These are phyloP conservation scores for Manduca sexta DNA, from an alignment of 1,140 invertebrate genomes.

Conservation along the genomic window DNA sequence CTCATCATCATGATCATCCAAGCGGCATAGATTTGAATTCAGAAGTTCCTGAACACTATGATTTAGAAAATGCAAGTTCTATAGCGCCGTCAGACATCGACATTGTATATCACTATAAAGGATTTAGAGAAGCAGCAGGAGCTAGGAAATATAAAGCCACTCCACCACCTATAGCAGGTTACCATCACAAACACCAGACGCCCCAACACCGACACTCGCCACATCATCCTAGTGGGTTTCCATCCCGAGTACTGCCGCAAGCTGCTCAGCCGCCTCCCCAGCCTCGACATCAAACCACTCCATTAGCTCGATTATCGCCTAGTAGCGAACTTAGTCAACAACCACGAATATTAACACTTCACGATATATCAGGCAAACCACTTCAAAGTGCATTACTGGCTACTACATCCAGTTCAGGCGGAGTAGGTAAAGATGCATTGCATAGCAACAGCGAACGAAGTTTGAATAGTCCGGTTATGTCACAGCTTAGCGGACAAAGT, in stretches of 20 bases:
- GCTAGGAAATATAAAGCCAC: constrained; percentile 90
- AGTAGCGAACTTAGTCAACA: constrained; percentile 94
- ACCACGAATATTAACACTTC: constrained; percentile 91
- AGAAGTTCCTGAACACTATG: constrained; percentile 95
- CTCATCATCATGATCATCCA: constrained; percentile 79
- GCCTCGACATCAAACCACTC: constrained; percentile 88
- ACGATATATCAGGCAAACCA: constrained; percentile 94
- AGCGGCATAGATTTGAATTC: constrained; percentile 80
- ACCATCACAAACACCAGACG: constrained; percentile 85
- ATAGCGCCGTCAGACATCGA: constrained; percentile 98
- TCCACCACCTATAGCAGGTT: constrained; percentile 80
- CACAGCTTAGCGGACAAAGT: constrained; percentile 87
- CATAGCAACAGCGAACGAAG: constrained; percentile 93
- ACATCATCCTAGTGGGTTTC: constrained; percentile 78
- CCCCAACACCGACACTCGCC: constrained; percentile 83
- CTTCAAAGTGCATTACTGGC: constrained; percentile 90
- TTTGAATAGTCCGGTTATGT: constrained; percentile 92
- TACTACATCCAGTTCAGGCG: constrained; percentile 89
- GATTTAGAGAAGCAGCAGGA: constrained; percentile 86
- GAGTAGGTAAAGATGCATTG: constrained; percentile 86
- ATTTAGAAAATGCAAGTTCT: constrained; percentile 96
- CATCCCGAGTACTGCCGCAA: constrained; percentile 81
- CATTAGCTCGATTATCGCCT: constrained; percentile 90
- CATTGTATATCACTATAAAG: constrained; percentile 97
- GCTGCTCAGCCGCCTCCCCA: constrained; percentile 76